Percentiles rank a stretch among this genome's conserved stretches.
These are phyloP conservation scores for Trachythela sp. DNA, from an alignment of 64 coral and sea anemone species.

Conservation along the genomic window DNA sequence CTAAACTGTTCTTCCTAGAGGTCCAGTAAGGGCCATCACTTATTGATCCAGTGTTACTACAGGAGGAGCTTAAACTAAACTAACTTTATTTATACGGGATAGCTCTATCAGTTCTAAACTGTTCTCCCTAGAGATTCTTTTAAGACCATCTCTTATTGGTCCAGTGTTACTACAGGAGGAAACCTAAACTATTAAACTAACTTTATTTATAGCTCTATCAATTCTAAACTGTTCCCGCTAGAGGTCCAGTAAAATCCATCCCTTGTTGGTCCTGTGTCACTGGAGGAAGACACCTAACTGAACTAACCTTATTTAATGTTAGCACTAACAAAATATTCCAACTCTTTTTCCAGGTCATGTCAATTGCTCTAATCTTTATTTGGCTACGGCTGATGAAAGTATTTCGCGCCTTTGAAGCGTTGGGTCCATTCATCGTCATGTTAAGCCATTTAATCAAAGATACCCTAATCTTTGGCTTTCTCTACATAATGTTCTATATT, in stretches of 20 bases:
- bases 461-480: slow-evolving; percentile 77
- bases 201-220: no score
- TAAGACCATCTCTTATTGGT: no score
- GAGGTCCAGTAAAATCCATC: no score
- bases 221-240: background rate
- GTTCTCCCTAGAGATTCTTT: no score
- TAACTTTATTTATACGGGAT: no score
- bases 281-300: background rate
- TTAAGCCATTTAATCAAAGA: slow-evolving; percentile 94
- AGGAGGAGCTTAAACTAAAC: background rate
- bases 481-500: slow-evolving; percentile 79
- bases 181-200: no score
- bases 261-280: background rate
- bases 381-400: slow-evolving; percentile 97
- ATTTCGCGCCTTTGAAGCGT: slow-evolving; percentile 65
- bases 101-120: no score
- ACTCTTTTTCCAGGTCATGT: slow-evolving; percentile 24
- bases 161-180: no score
- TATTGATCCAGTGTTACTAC: background rate
- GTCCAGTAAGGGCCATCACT: no score
- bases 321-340: no score
- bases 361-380: slow-evolving; percentile 83
- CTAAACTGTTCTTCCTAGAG: background rate
- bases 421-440: slow-evolving; percentile 95
- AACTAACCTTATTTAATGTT: no score